phyloP scores from a whole-genome alignment of 2,113 vertebrate genomes.

The Ictidomys tridecemlineatus region DNA sequence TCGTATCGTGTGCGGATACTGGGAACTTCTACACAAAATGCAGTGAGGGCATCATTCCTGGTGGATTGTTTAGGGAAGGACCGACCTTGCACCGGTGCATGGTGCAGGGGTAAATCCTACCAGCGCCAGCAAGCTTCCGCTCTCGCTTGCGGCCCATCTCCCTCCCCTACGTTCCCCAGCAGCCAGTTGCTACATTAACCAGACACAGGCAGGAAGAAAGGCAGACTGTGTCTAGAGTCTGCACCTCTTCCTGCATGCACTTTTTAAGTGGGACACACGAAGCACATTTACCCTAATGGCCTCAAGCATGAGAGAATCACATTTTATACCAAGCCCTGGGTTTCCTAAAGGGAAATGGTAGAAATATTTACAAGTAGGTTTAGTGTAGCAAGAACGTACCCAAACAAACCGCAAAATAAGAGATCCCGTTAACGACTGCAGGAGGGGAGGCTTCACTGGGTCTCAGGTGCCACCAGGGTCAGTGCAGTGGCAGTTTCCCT shows the following conservation, averaged over 20 bases:
- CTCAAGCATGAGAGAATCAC: slow-evolving; percentile 63
- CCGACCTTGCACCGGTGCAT: neutral
- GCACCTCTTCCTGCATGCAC: slow-evolving; percentile 72
- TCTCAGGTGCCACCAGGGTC: neutral
- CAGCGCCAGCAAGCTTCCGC: neutral
- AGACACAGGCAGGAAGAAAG: slow-evolving; percentile 78
- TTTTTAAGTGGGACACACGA: slow-evolving; percentile 59
- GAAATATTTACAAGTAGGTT: slow-evolving; percentile 73
- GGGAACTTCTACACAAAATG: neutral
- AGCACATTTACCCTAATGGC: slow-evolving; percentile 68
- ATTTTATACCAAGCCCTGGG: slow-evolving; percentile 54
- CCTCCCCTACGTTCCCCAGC: slow-evolving; percentile 28
- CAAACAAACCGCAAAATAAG: slow-evolving; percentile 10
- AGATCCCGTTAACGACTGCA: neutral
- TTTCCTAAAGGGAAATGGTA: slow-evolving; percentile 61
- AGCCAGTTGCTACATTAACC: slow-evolving; percentile 64
- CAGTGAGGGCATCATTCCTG: neutral
- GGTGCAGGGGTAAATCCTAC: neutral
- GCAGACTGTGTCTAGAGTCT: slow-evolving; percentile 76
- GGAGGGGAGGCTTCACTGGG: neutral
- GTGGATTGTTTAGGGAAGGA: neutral
- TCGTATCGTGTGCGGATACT: accelerated
- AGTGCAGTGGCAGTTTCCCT: neutral
- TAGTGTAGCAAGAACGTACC: slow-evolving; percentile 34
- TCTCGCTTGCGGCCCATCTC: neutral